Base-by-base conservation (phyloP, 2,888 invertebrate species). In the Drosophila mulleri region DNA sequence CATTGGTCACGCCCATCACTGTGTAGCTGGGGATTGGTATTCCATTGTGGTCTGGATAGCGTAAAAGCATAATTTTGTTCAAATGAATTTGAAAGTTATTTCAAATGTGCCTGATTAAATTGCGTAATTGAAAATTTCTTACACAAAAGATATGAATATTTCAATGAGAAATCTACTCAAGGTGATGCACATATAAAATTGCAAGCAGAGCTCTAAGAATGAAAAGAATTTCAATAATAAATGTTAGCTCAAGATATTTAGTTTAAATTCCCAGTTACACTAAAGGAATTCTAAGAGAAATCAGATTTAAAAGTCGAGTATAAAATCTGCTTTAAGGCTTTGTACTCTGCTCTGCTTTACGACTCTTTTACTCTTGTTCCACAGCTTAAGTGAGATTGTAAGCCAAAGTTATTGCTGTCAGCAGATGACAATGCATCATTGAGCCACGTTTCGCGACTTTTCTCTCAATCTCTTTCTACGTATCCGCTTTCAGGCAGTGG, bases 1-100 rank as follows among this genome's bases (percentile, higher is more conserved):
- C 32, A 26, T 12, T 23, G 14, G 65, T 62, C 67, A 77, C 74
- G 73, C 78, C 80, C 80, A 39, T 12, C 29, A 9, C 11, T 41
- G 41, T 48, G 39, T 18, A 32, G 1, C 41, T 9, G 23, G 23
- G 57, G 59, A 47, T 72, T 54, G 50, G 11, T 23, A 64, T 60
- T 72, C 42, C 56, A 60, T 58, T 48, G 71, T 42, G 56, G 52
- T 32, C 23, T 7, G 7, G 14, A 57, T 42, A 35, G 59, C 47
- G 14, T 35, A 18, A 47, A 32, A 45, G 37, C 37, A 47, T 29
- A 16, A 37, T 16, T 37, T 26, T 14, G 18, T 42, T 26, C 45
- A 6, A 11, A 48, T 48, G 47, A 32, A 48, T 57, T 53, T 26
- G 39, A 68, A 37, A 47, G 44, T 41, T 23, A 68, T 53, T 53